phyloP scores from a whole-genome alignment of 2,113 vertebrate species.

The Polypterus bichir region DNA sequence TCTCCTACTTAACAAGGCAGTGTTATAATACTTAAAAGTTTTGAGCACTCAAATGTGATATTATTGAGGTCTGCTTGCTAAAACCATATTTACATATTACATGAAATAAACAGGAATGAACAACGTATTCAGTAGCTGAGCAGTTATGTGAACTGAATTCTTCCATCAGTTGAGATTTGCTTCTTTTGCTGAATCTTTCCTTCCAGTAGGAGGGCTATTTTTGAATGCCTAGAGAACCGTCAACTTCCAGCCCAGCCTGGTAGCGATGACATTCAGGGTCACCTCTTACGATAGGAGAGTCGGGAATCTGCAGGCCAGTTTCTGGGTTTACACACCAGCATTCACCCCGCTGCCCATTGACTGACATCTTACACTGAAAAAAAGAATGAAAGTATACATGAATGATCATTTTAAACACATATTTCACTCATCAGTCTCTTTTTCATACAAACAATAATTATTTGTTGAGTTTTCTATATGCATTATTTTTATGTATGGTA shows the following conservation, averaged over 20 bases:
- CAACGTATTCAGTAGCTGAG: no score
- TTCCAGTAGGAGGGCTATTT: conserved; percentile 24
- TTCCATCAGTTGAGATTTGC: no score
- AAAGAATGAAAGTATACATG: conserved; percentile 1
- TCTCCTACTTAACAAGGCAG: no score
- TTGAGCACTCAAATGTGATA: not conserved
- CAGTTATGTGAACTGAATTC: no score
- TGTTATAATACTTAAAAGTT: no score
- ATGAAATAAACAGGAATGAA: no score
- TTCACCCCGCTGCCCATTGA: conserved; percentile 85
- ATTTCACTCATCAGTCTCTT: no score
- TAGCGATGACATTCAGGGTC: conserved; percentile 86
- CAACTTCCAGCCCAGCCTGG: conserved; percentile 59
- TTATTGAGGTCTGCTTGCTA: conserved; percentile 12
- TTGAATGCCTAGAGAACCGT: conserved; percentile 48
- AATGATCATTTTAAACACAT: no score
- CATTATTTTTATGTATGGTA: no score
- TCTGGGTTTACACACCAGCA: conserved; percentile 91
- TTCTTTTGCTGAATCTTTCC: no score
- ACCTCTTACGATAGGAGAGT: conserved; percentile 69
- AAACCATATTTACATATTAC: conserved; percentile 11
- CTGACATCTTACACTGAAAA: conserved; percentile 89
- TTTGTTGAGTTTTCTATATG: no score
- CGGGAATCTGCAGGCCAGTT: conserved; percentile 70
- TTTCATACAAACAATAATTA: no score